phyloP scores from a whole-genome alignment of 2,888 invertebrate species.

The Zele albiditarsus region DNA sequence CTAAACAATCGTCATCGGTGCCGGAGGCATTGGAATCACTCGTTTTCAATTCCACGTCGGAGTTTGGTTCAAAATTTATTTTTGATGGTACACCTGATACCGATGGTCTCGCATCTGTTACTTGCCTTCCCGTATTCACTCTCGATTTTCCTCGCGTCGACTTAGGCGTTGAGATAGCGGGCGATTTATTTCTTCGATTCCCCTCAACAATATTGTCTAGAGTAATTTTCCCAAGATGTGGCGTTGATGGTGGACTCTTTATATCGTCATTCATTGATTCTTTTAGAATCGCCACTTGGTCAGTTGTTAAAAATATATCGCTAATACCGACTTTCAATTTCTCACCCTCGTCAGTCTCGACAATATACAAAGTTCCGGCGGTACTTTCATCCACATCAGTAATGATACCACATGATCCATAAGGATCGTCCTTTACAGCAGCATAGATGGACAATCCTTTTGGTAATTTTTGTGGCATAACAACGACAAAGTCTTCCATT shows the following conservation, averaged over 20 bases:
- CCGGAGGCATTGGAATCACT: constrained; percentile 57
- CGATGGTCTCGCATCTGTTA: constrained; percentile 54
- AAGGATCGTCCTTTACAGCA: constrained; percentile 56
- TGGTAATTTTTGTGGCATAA: constrained; percentile 56
- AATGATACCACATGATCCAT: constrained; percentile 64
- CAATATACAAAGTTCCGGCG: constrained; percentile 55
- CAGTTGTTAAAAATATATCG: constrained; percentile 63
- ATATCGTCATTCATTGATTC: constrained; percentile 53
- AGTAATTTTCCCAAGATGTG: constrained; percentile 59
- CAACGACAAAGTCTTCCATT: constrained; percentile 78
- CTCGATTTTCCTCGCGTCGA: constrained; percentile 34
- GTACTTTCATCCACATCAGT: constrained; percentile 50
- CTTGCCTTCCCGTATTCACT: constrained; percentile 19
- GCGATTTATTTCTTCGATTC: constrained; percentile 60
- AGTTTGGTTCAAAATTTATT: constrained; percentile 43
- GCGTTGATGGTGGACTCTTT: constrained; percentile 59
- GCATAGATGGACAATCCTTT: constrained; percentile 64
- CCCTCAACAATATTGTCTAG: constrained; percentile 66
- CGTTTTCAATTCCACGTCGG: constrained; percentile 54
- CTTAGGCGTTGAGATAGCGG: constrained; percentile 54
- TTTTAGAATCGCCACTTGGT: constrained; percentile 64
- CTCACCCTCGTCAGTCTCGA: constrained; percentile 62
- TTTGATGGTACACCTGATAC: constrained; percentile 55
- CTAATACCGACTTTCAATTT: constrained; percentile 59
- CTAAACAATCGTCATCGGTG: constrained; percentile 51